Base-by-base conservation (phyloP, 1,140 invertebrate species). In the Drosophila cardini region DNA sequence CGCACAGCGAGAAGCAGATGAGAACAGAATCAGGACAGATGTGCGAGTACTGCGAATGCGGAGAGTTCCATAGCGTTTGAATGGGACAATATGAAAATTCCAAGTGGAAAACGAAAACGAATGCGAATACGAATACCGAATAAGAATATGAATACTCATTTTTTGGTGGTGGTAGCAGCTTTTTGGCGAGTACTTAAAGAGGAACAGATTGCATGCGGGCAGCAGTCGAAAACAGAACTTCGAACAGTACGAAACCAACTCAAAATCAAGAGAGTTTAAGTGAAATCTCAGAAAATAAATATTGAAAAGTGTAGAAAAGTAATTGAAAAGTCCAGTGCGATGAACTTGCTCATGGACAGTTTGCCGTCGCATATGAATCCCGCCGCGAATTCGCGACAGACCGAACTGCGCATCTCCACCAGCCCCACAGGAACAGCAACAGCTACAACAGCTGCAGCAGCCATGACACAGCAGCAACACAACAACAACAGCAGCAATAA, bases 311-410 rank as follows among this genome's bases (percentile, higher is more conserved):
- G 11, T 9, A 26, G 26, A n/a, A 13, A 62, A 71, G 50, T 78
- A 52, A 10, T 34, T n/a, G 18, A 53, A 21, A 26, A 26, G 21
- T 15, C 15, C 60, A 42, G 42, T 72, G 69, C 69, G 67, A 90
- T 90, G 90, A 91, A 91, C 78, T 87, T 92, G 79, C 87, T 91
- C 64, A 92, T 92, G 91, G 91, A 92, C 80, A 91, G 67, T 52
- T 53, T 86, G 70, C 76, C 80, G 75, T 72, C 81, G 73, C 74
- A 78, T 61, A 68, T 70, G 16, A 87, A 76, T 78, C 46, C 76
- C 53, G 64, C 61, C 60, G 62, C 61, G 75, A 75, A 83, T 26
- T 42, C 83, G 73, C 58, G 38, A 61, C 63, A 56, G 15, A 52
- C 65, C 13, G 86, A 91, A 56, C 67, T 91, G 6, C 73, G 80